Conservation (phyloP, 1,140 invertebrate species). For the Ctenoplectra terminalis region DNA sequence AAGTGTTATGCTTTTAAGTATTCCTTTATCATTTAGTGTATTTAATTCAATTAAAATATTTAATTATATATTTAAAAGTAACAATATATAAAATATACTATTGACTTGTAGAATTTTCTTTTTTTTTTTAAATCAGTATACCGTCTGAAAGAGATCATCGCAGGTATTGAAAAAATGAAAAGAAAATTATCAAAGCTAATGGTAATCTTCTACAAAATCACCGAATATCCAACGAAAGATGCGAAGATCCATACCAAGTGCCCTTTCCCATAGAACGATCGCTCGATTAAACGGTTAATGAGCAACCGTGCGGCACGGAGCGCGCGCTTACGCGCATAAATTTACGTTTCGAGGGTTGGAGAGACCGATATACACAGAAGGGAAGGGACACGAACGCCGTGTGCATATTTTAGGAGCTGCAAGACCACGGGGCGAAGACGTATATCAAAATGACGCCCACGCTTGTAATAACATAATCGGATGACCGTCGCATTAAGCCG, state of each 20-base stretch:
- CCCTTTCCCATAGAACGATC: not conserved
- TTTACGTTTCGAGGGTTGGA: constrained; percentile 34
- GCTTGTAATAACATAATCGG: constrained; percentile 55
- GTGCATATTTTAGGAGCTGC: constrained; percentile 46
- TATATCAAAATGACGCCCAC: constrained; percentile 56
- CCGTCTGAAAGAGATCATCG: too few species aligned
- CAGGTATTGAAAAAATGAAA: too few species aligned
- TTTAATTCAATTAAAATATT: too few species aligned
- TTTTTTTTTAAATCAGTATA: too few species aligned
- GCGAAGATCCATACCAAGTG: too few species aligned
- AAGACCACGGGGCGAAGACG: constrained; percentile 28
- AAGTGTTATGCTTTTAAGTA: too few species aligned
- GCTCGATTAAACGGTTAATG: constrained; percentile 42
- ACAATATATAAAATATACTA: too few species aligned
- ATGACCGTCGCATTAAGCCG: constrained; percentile 39
- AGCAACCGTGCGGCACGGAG: not conserved
- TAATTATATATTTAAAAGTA: too few species aligned
- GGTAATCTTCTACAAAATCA: too few species aligned
- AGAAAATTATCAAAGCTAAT: too few species aligned
- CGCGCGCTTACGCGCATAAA: constrained; percentile 26
- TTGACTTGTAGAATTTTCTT: too few species aligned
- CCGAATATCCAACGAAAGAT: not conserved
- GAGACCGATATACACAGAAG: not conserved
- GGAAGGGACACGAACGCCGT: not conserved
- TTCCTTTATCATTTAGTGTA: too few species aligned